Percentiles rank a stretch among this genome's conserved stretches.
These are phyloP conservation scores for Lerema accius DNA, from an alignment of 1,140 invertebrate genomes.

Conservation along the genomic window DNA sequence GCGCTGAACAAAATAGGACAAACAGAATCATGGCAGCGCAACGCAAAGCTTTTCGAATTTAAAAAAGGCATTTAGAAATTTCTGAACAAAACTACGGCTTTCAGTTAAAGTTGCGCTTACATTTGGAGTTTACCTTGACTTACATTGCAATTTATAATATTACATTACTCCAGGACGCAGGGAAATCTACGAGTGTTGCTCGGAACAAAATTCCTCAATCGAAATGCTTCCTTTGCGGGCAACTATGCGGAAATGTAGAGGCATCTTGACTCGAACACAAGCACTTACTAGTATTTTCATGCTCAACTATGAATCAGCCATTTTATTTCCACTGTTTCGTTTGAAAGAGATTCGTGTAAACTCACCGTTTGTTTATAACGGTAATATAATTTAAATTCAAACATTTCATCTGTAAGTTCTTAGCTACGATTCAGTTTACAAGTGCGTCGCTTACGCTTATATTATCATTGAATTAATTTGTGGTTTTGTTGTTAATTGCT, in stretches of 20 bases:
- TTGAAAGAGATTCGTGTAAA: slow-evolving; percentile 60
- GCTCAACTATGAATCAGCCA: slow-evolving; percentile 67
- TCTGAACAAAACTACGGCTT: slow-evolving; percentile 25
- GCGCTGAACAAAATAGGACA: slow-evolving; percentile 35
- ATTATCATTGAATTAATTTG: slow-evolving; percentile 20
- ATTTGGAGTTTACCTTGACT: slow-evolving; percentile 31
- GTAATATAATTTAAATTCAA: slow-evolving; percentile 32
- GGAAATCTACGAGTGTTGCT: slow-evolving; percentile 55
- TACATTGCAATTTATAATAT: slow-evolving; percentile 31
- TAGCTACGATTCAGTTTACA: slow-evolving; percentile 21
- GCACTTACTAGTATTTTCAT: slow-evolving; percentile 65
- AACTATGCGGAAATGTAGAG: slow-evolving; percentile 67
- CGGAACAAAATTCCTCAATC: slow-evolving; percentile 66
- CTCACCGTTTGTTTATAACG: slow-evolving; percentile 55
- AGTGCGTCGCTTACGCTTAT: slow-evolving; percentile 27
- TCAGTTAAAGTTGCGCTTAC: slow-evolving; percentile 24
- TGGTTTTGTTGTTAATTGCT: slow-evolving; percentile 31
- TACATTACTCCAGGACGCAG: slow-evolving; percentile 38
- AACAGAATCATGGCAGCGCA: slow-evolving; percentile 27
- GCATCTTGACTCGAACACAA: slow-evolving; percentile 69
- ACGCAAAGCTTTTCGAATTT: slow-evolving; percentile 29
- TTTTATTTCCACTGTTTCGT: slow-evolving; percentile 70
- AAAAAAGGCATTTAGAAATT: slow-evolving; percentile 35
- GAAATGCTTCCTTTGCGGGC: slow-evolving; percentile 68
- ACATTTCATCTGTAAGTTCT: slow-evolving; percentile 30